Evolutionary conservation across 2,888 invertebrate species (phyloP).

Genomic region (Galerucella calmariensis): DNA sequence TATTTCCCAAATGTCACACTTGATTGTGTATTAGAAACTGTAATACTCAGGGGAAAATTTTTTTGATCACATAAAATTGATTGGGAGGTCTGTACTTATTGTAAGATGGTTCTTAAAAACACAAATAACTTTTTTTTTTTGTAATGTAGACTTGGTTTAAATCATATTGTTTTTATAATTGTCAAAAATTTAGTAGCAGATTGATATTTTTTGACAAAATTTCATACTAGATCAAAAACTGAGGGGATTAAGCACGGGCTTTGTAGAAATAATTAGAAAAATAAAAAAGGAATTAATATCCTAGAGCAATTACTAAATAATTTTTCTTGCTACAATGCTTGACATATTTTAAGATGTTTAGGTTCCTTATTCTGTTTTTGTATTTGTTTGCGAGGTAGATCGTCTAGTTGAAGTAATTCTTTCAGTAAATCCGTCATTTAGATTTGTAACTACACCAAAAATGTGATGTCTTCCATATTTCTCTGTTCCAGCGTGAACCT

Average conservation of each 20-base stretch:
- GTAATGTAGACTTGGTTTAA: not conserved
- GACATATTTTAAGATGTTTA: constrained; percentile 39
- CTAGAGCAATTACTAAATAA: constrained; percentile 37
- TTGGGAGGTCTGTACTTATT: constrained; percentile 2
- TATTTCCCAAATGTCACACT: no score
- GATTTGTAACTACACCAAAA: not conserved
- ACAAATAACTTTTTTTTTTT: not conserved
- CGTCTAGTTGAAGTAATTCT: not conserved
- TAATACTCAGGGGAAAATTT: not conserved
- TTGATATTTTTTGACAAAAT: constrained; percentile 23
- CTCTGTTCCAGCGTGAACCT: not conserved
- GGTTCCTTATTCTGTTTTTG: constrained; percentile 37
- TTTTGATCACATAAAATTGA: not conserved
- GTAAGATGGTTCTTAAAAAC: constrained; percentile 5
- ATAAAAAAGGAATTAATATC: constrained; percentile 41
- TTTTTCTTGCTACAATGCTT: constrained; percentile 40
- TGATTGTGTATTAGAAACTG: not conserved
- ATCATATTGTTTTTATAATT: not conserved
- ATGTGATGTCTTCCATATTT: not conserved
- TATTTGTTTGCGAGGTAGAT: constrained; percentile 26
- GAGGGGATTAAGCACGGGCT: constrained; percentile 36
- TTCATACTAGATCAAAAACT: constrained; percentile 20
- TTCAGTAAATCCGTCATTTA: constrained; percentile 3
- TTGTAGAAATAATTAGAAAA: constrained; percentile 47
- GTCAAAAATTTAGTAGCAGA: constrained; percentile 13